Percentiles rank a stretch among this genome's conserved stretches.
Evolutionary conservation across 2,888 invertebrate genomes (phyloP).

Genomic region (Tetragonula carbonaria): DNA sequence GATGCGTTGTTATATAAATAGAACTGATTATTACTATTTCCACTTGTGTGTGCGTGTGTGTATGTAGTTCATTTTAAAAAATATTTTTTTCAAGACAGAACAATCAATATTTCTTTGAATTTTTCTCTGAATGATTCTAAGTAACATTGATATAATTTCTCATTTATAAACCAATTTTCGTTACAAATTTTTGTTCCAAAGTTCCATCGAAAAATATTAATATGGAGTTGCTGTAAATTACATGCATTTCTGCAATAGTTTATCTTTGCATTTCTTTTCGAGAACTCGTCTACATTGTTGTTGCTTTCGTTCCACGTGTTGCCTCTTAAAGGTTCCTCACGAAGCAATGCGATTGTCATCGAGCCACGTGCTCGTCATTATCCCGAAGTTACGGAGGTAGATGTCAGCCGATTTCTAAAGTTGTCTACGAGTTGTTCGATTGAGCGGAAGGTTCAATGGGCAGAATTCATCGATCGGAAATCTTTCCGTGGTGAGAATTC

Average conservation of each 20-base stretch:
- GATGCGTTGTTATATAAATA: no score
- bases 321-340: neutral
- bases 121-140: no score
- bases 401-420: neutral
- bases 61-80: no score
- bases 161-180: neutral
- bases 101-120: no score
- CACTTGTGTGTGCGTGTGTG: no score
- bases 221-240: neutral
- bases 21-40: no score
- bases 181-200: neutral
- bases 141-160: no score
- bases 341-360: neutral
- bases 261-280: neutral
- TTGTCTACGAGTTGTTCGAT: constrained; percentile 3
- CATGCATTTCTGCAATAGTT: neutral
- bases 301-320: neutral
- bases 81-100: no score
- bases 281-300: neutral
- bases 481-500: neutral
- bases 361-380: neutral
- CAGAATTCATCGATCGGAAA: constrained; percentile 22
- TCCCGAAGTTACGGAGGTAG: no score
- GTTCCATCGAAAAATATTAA: neutral
- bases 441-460: neutral